Percentiles rank a stretch among this genome's conserved stretches.
These are phyloP conservation scores for Eupithecia inturbata DNA, from an alignment of 2,888 invertebrate genomes.

Conservation along the genomic window DNA sequence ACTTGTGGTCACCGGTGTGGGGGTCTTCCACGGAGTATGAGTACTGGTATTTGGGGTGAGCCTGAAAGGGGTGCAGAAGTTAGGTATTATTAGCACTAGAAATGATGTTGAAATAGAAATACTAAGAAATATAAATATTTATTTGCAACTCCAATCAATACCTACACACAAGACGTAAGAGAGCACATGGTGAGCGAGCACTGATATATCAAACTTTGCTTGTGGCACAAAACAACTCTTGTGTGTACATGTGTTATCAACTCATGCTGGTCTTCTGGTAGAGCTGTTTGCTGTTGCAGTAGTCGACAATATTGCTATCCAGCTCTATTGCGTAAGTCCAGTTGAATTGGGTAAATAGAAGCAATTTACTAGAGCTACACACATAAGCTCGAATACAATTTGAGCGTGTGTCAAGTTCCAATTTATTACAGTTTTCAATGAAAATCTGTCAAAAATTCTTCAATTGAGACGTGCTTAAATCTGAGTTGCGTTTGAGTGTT, in stretches of 20 bases:
- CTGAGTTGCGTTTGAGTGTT: too few species aligned
- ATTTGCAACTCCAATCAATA: too few species aligned
- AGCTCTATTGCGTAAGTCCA: not conserved
- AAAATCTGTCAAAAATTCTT: too few species aligned
- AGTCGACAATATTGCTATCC: not conserved
- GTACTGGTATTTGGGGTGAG: slow-evolving; percentile 85
- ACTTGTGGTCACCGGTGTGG: slow-evolving; percentile 86
- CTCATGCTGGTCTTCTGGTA: not conserved
- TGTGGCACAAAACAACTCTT: not conserved
- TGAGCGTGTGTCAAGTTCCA: too few species aligned
- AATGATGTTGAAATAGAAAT: not conserved
- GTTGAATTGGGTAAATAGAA: not conserved
- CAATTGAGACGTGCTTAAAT: too few species aligned
- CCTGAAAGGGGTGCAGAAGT: slow-evolving; percentile 55
- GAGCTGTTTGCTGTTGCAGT: not conserved
- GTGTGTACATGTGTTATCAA: not conserved
- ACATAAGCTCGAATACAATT: too few species aligned
- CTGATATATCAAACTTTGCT: not conserved
- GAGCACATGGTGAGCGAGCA: too few species aligned
- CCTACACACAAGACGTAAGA: too few species aligned
- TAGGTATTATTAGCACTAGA: not conserved
- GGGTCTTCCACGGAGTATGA: slow-evolving; percentile 85
- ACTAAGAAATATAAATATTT: too few species aligned
- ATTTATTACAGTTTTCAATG: too few species aligned
- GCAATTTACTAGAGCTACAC: not conserved